Percentiles rank a stretch among this genome's conserved stretches.
Conservation (phyloP, 2,888 invertebrate genomes). For the Leptinotarsa peninsularis region DNA sequence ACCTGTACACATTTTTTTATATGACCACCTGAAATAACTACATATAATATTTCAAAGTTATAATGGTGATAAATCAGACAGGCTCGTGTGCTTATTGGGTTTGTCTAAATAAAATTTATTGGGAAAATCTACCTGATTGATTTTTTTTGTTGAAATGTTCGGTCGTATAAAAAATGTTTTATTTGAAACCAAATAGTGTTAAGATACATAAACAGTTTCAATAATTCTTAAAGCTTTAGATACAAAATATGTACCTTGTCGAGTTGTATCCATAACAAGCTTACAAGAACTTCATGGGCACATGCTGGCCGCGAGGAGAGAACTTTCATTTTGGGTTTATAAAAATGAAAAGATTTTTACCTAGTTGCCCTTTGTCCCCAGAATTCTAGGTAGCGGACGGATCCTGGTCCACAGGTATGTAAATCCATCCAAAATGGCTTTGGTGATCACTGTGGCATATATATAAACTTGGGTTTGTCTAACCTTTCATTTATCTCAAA, state of each 20-base stretch:
- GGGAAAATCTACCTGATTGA: too few relatives aligned
- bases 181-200: too few relatives aligned
- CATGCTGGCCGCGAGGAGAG: background rate
- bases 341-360: slow-evolving; percentile 3
- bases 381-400: slow-evolving; percentile 2
- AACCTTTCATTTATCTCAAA: background rate
- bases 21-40: too few relatives aligned
- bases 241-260: background rate
- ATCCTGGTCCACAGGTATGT: slow-evolving; percentile 13
- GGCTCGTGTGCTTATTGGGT: too few relatives aligned
- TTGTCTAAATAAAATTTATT: too few relatives aligned
- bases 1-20: too few relatives aligned
- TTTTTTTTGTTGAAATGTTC: too few relatives aligned
- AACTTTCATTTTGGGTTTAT: background rate
- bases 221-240: too few relatives aligned
- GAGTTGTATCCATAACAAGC: background rate
- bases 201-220: too few relatives aligned
- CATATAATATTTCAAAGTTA: too few relatives aligned
- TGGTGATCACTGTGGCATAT: background rate
- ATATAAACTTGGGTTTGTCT: background rate
- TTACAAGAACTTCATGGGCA: background rate
- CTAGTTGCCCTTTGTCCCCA: slow-evolving; percentile 1
- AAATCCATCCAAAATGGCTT: slow-evolving; percentile 11
- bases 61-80: too few relatives aligned
- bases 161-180: too few relatives aligned